Percentiles rank a stretch among this genome's conserved stretches.
Evolutionary conservation across 2,888 invertebrate genomes (phyloP).

Genomic region (Diaperis boleti): DNA sequence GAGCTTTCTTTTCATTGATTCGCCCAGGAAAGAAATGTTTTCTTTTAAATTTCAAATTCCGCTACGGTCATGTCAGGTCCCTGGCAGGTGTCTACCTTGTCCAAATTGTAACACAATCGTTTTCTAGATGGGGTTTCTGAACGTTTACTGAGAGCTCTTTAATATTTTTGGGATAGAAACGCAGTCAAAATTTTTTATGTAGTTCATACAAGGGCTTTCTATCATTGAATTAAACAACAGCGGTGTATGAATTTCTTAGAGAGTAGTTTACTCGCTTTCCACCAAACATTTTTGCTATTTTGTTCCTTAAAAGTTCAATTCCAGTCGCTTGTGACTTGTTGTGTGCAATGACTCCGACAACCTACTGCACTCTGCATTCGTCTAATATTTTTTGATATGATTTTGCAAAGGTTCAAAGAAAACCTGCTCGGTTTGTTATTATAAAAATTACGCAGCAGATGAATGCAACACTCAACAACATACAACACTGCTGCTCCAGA

Average conservation of each 20-base stretch:
- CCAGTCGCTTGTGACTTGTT: too few relatives aligned
- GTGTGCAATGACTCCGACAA: conserved; percentile 21
- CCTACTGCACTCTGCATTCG: conserved; percentile 37
- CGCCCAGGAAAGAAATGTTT: not conserved
- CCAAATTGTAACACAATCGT: not conserved
- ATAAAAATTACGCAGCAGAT: conserved; percentile 33
- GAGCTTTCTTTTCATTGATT: conserved; percentile 27
- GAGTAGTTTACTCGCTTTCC: conserved; percentile 30
- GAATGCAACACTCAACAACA: conserved; percentile 39
- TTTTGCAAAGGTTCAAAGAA: conserved; percentile 14
- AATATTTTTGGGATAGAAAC: not conserved
- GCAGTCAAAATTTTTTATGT: not conserved
- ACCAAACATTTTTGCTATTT: conserved; percentile 4
- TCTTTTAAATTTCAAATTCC: not conserved
- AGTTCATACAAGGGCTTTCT: not conserved
- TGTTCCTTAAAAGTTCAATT: not conserved
- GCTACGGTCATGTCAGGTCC: not conserved
- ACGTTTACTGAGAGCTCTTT: not conserved
- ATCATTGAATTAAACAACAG: not conserved
- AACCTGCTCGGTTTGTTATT: conserved; percentile 30
- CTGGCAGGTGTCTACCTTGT: not conserved
- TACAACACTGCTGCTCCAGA: conserved; percentile 16
- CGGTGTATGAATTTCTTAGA: not conserved
- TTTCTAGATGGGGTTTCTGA: not conserved
- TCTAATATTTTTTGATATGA: conserved; percentile 33